phyloP scores from a whole-genome alignment of 1,140 invertebrate species.

The Panagrolaimus sp. region DNA sequence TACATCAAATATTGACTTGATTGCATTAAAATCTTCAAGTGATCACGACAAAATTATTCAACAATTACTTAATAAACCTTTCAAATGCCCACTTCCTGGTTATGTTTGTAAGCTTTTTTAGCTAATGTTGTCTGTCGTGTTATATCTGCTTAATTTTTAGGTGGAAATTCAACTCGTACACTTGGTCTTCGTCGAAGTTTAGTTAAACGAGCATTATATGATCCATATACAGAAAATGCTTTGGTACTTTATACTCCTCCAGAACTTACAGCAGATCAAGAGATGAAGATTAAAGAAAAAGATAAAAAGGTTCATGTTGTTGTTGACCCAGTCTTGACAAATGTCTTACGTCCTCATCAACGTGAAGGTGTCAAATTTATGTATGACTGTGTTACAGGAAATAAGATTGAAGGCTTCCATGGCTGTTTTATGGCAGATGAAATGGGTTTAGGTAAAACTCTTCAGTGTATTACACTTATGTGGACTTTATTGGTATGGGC shows the following conservation, averaged over 20 bases:
- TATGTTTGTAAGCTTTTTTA: slow-evolving; percentile 65
- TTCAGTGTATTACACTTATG: slow-evolving; percentile 92
- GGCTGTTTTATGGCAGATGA: slow-evolving; percentile 58
- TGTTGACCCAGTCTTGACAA: slow-evolving; percentile 82
- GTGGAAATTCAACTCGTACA: slow-evolving; percentile 34
- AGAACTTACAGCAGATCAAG: slow-evolving; percentile 73
- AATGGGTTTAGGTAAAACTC: slow-evolving; percentile 77
- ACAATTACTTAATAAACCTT: slow-evolving; percentile 64
- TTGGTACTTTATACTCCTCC: slow-evolving; percentile 82
- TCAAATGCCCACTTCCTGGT: slow-evolving; percentile 86
- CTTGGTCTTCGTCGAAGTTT: slow-evolving; percentile 70
- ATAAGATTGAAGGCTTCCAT: slow-evolving; percentile 71
- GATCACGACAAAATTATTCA: slow-evolving; percentile 53
- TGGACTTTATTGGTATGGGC: slow-evolving; percentile 71
- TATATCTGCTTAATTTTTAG: slow-evolving; percentile 14
- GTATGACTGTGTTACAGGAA: slow-evolving; percentile 96
- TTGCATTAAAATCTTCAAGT: slow-evolving; percentile 6
- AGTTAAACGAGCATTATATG: slow-evolving; percentile 73
- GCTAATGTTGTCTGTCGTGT: slow-evolving; percentile 18
- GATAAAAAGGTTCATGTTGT: slow-evolving; percentile 75
- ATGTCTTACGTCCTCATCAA: slow-evolving; percentile 91
- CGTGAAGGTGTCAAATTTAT: slow-evolving; percentile 98
- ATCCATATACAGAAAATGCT: slow-evolving; percentile 86
- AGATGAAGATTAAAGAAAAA: slow-evolving; percentile 68
- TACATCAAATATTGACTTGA: slow-evolving; percentile 5